Evolutionary conservation across 2,113 vertebrate species (phyloP), one percentile per base, ranked within the genome.

Genomic region (Xiphias gladius): DNA sequence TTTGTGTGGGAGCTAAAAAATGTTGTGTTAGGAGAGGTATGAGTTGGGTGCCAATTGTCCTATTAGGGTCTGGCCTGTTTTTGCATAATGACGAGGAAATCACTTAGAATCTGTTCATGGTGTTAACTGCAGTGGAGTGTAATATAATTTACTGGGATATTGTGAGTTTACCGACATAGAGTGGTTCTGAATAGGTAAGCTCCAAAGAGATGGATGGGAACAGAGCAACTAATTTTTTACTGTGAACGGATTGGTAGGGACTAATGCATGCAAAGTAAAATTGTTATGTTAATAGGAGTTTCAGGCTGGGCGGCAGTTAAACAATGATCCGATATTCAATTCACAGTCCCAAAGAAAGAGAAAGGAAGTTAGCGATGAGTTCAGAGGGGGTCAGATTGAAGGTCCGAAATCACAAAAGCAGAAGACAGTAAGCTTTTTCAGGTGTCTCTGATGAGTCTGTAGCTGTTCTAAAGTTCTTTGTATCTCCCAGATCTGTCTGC

Each of bases 31-130:
- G 28, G 20, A 58, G 22, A 14, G 19, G 70, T 76, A 57, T 5
- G 61, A 68, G 32, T 72, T 70, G 5, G 3, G 19, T 41, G 72
- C 41, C 28, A 78, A 48, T 48, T 57, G 30, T 58, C 63, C 46
- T 57, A 32, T 19, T 71, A 72, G 55, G 62, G 61, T 79, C 26
- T 17, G 35, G 19, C 46, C 28, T 75, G 41, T 73, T 76, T 76
- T 64, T 63, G 28, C 48, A 52, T 62, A 70, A 80, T 78, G 28
- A 57, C 72, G 46, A 66, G 32, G 9, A 86, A 86, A 81, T 80
- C 26, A 63, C 39, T 61, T 39, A 24, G 35, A 82, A 82, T 77
- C 68, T 57, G 85, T 88, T 92, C 77, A 83, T 55, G 46, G 69
- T 57, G 37, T 85, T 80, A 67, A 50, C 35, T 24, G 1, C 17